Base-by-base conservation (phyloP, 2,888 invertebrate genomes). In the Iselma pallidipennis region DNA sequence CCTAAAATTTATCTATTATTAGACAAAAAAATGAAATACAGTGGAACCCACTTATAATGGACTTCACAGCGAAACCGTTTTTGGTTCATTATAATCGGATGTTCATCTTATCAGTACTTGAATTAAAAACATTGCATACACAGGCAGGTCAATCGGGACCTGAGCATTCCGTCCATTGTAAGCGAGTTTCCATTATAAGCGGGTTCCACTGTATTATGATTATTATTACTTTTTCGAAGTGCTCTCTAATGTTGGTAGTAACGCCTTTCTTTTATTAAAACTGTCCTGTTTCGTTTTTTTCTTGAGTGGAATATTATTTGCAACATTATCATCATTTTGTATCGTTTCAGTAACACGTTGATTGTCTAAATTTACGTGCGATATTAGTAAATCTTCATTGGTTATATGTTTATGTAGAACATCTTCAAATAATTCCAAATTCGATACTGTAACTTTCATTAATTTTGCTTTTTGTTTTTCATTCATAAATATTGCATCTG, bases 391-490 rank as follows among this genome's bases (percentile, higher is more conserved):
- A 49, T 74, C 71, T 28, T 68, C 61, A 61, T 75, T 61, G 25
- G 59, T 51, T 12, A 78, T 68, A 59, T 66, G 64, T 48, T 68
- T 67, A 23, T 55, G 51, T 42, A 78, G 60, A 26, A 76, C 51
- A 54, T 52, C 56, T 53, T 70, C 63, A 55, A 79, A 79, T 45
- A 78, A 65, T 51, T 76, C 76, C 6, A 72, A 71, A 61, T 84
- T 83, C 49, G 82, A 78, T 5, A 68, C 33, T 42, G 63, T 56
- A 7, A 69, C 49, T 66, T 76, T 77, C 55, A 69, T 71, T 7
- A 76, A 69, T 59, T 78, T 76, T 52, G 78, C 73, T 67, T 81
- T 83, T 55, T 82, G 83, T 66, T 82, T 82, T 67, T 82, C 82
- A 23, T 76, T 53, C 57, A 78, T 74, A 66, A 82, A 75, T 70